These are phyloP conservation scores for Operophtera brumata DNA, from an alignment of 2,888 invertebrate species.

Conservation along the genomic window DNA sequence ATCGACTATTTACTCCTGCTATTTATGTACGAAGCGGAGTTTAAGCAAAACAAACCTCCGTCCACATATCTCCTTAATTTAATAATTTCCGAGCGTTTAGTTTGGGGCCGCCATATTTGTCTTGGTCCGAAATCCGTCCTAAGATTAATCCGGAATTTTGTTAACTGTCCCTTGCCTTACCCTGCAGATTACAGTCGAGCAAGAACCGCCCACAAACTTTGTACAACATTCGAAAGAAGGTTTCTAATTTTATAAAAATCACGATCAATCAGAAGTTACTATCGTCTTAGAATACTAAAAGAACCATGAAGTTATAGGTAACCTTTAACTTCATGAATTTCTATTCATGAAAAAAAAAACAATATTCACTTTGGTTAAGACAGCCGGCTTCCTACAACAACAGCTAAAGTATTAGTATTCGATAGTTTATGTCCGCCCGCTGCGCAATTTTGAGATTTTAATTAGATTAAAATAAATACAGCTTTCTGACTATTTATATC, in stretches of 20 bases:
- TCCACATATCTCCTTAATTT: conserved; percentile 65
- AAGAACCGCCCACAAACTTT: background rate
- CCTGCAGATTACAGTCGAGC: conserved; percentile 3
- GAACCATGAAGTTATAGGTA: too few relatives aligned
- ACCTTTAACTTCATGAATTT: too few relatives aligned
- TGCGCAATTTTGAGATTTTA: too few relatives aligned
- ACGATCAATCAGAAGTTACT: too few relatives aligned
- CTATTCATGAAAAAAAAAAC: too few relatives aligned
- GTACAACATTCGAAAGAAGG: background rate
- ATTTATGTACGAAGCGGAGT: conserved; percentile 14
- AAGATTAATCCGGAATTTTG: conserved; percentile 72
- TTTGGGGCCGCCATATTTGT: conserved; percentile 69
- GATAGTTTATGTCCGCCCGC: too few relatives aligned
- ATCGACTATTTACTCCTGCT: background rate
- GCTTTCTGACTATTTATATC: too few relatives aligned
- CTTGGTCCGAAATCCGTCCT: conserved; percentile 71
- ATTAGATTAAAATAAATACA: too few relatives aligned
- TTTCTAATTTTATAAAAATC: background rate
- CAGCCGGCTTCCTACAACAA: too few relatives aligned
- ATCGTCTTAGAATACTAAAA: too few relatives aligned
- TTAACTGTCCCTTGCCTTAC: conserved; percentile 51
- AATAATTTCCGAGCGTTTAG: conserved; percentile 75
- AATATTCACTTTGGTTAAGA: too few relatives aligned
- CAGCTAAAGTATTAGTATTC: too few relatives aligned
- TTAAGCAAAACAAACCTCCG: conserved; percentile 45